These are phyloP conservation scores for Apamea crenata DNA, from an alignment of 2,888 invertebrate genomes.

Conservation along the genomic window DNA sequence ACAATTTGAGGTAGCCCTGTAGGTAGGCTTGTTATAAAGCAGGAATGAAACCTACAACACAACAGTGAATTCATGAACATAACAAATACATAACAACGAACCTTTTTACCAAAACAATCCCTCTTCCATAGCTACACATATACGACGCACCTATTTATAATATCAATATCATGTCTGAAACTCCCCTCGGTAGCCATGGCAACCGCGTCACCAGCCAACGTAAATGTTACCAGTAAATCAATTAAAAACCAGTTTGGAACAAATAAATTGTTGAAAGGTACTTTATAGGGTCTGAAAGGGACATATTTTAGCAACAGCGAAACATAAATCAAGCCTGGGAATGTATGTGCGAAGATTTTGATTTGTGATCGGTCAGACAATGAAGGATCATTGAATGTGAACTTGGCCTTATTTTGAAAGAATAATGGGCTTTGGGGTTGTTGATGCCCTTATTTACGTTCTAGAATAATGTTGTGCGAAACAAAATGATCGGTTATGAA, in stretches of 20 bases:
- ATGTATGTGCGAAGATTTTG: slow-evolving; percentile 69
- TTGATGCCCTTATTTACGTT: slow-evolving; percentile 49
- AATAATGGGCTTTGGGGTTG: slow-evolving; percentile 48
- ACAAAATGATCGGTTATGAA: not conserved
- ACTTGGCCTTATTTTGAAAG: slow-evolving; percentile 62
- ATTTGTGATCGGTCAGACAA: slow-evolving; percentile 77
- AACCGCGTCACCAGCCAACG: slow-evolving; percentile 73
- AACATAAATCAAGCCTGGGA: slow-evolving; percentile 82
- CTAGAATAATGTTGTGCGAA: not conserved
- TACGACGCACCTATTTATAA: slow-evolving; percentile 71
- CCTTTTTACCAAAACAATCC: slow-evolving; percentile 66
- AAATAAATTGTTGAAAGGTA: slow-evolving; percentile 58
- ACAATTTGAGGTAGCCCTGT: too few species aligned
- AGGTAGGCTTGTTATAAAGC: not conserved
- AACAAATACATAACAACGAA: slow-evolving; percentile 21
- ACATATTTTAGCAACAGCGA: slow-evolving; percentile 80
- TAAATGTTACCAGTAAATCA: slow-evolving; percentile 65
- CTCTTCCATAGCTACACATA: slow-evolving; percentile 51
- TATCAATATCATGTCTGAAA: slow-evolving; percentile 74
- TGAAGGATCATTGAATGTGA: slow-evolving; percentile 59
- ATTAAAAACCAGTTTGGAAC: slow-evolving; percentile 64
- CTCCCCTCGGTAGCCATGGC: slow-evolving; percentile 80
- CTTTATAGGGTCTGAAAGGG: slow-evolving; percentile 72
- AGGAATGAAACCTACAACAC: not conserved
- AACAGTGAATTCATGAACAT: slow-evolving; percentile 7